Evolutionary conservation across 2,113 vertebrate genomes (phyloP).

Genomic region (Syngnathus typhle): DNA sequence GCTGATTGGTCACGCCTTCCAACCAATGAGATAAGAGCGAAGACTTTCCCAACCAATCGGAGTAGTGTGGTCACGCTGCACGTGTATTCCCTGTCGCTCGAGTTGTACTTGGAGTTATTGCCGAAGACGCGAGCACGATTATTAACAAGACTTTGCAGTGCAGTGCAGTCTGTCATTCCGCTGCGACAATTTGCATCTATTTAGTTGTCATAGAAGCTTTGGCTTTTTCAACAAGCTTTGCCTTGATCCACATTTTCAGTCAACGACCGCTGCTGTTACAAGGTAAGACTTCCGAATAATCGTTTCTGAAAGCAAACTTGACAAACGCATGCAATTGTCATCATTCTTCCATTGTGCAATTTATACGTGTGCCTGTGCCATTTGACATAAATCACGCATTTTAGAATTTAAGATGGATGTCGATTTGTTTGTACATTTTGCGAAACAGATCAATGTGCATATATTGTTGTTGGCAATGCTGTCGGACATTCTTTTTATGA

Average conservation of each 20-base stretch:
- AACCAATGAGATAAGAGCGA: constrained; percentile 24
- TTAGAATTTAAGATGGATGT: not conserved
- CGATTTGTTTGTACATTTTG: not conserved
- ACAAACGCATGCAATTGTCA: not conserved
- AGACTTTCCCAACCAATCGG: constrained; percentile 30
- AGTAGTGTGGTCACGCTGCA: constrained; percentile 13
- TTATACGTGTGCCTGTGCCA: not conserved
- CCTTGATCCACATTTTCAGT: not conserved
- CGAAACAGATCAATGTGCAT: not conserved
- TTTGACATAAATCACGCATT: not conserved
- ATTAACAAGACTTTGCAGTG: no score
- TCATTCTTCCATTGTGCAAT: not conserved
- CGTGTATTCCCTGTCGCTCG: constrained; percentile 41
- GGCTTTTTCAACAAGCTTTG: not conserved
- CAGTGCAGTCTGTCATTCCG: not conserved
- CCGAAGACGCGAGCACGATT: not conserved
- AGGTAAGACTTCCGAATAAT: not conserved
- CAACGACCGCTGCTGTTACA: not conserved
- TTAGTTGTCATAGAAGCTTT: not conserved
- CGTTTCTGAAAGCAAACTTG: not conserved
- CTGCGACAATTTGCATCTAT: not conserved
- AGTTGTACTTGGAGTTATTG: not conserved
- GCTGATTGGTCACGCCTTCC: constrained; percentile 34
- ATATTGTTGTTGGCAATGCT: not conserved
- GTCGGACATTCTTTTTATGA: not conserved